Evolutionary conservation across 2,797 vertebrate genomes (phyloP).

Genomic region (Gobio occitaniae): DNA sequence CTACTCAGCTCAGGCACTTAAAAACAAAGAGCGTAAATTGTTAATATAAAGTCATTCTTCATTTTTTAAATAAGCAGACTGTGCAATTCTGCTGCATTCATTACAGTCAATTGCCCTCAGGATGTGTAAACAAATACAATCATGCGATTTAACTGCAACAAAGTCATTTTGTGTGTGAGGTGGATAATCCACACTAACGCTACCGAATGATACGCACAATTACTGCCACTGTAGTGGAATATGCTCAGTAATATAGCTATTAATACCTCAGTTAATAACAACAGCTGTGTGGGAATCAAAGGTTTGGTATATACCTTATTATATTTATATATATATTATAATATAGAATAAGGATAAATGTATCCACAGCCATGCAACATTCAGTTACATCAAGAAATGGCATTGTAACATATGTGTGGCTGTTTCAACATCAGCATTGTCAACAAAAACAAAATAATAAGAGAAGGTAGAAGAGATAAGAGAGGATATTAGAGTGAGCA

Average conservation of each 20-base stretch:
- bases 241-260: not conserved
- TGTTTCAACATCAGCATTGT: constrained; percentile 26
- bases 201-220: not conserved
- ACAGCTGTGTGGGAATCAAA: not conserved
- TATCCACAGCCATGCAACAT: not conserved
- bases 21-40: not conserved
- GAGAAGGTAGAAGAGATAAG: not conserved
- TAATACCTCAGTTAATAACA: constrained; percentile 5
- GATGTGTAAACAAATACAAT: constrained; percentile 2
- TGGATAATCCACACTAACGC: not conserved
- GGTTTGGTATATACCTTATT: not conserved
- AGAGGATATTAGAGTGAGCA: not conserved
- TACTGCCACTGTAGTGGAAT: not conserved
- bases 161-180: not conserved
- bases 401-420: constrained; percentile 32
- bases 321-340: not conserved
- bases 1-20: not conserved
- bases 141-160: constrained; percentile 1
- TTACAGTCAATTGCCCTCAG: not conserved
- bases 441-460: constrained; percentile 34
- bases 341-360: not conserved
- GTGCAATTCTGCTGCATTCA: not conserved
- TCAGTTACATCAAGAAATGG: constrained; percentile 33
- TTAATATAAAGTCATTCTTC: not conserved
- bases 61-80: not conserved